Percentiles rank a stretch among this genome's conserved stretches.
These are phyloP conservation scores for Paedocypris micromegethes DNA, from an alignment of 2,797 vertebrate genomes.

Conservation along the genomic window DNA sequence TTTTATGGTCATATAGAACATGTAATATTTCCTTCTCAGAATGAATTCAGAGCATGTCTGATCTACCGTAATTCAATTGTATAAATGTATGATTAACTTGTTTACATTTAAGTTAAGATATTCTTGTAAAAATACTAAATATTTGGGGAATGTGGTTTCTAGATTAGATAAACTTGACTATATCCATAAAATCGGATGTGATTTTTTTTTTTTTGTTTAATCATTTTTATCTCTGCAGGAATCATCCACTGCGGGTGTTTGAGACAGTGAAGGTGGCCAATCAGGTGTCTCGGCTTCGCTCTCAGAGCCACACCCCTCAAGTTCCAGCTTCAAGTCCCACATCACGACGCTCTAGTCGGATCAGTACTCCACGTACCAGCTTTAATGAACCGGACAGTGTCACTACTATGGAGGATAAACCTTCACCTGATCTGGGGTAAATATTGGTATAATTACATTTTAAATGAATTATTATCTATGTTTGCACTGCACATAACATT, in stretches of 20 bases:
- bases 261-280: constrained; percentile 77
- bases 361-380: constrained; percentile 69
- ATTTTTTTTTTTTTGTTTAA: not conserved
- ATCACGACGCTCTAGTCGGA: constrained; percentile 63
- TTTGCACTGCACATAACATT: no score
- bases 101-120: no score
- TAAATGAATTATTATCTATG: not conserved
- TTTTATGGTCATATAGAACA: no score
- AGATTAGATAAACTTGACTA: no score
- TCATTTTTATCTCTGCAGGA: constrained; percentile 53
- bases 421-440: constrained; percentile 45
- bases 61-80: no score
- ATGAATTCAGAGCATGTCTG: no score
- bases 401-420: constrained; percentile 65
- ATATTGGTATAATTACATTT: not conserved
- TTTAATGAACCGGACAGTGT: constrained; percentile 64
- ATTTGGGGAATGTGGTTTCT: no score
- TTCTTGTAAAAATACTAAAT: no score
- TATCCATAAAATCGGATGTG: no score
- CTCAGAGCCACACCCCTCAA: constrained; percentile 68
- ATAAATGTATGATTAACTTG: no score
- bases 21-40: no score
- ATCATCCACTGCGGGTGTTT: constrained; percentile 74
- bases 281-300: constrained; percentile 66
- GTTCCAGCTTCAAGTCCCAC: constrained; percentile 64